These are phyloP conservation scores for Ictalurus punctatus DNA, from an alignment of 2,113 vertebrate species.

Conservation along the genomic window DNA sequence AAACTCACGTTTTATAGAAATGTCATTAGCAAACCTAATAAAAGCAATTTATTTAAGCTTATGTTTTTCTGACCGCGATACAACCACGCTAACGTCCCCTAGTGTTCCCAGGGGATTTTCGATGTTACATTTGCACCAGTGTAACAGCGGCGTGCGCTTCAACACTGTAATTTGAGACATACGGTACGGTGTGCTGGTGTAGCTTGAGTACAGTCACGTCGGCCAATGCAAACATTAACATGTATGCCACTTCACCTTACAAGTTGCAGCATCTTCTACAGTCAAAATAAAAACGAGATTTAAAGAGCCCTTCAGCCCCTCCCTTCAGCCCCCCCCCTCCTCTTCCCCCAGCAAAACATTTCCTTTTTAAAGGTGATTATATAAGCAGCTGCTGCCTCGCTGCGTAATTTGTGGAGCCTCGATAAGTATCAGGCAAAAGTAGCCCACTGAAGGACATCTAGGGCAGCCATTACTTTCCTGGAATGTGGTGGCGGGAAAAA, in stretches of 20 bases:
- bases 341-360: conserved; percentile 69
- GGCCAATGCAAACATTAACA: not conserved
- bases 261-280: not conserved
- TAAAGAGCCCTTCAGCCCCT: conserved; percentile 51
- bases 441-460: conserved; percentile 25
- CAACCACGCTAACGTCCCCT: not conserved
- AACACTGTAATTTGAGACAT: not conserved
- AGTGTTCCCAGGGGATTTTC: not conserved
- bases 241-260: not conserved
- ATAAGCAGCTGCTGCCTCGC: conserved; percentile 64
- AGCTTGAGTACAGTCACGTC: not conserved
- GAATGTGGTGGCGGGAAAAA: conserved; percentile 31
- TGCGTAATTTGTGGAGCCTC: conserved; percentile 60
- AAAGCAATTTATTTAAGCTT: not conserved
- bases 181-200: not conserved
- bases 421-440: conserved; percentile 56
- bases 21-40: not conserved
- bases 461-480: conserved; percentile 26
- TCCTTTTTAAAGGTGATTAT: conserved; percentile 70
- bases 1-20: not conserved
- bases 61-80: not conserved
- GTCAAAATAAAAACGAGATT: not conserved
- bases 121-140: not conserved
- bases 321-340: conserved; percentile 45
- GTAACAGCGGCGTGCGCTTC: not conserved